A percentile compares a stretch with the other conserved stretches of the same genome.
phyloP scores from a whole-genome alignment of 2,888 invertebrate species.

The Athripsodes cinereus region DNA sequence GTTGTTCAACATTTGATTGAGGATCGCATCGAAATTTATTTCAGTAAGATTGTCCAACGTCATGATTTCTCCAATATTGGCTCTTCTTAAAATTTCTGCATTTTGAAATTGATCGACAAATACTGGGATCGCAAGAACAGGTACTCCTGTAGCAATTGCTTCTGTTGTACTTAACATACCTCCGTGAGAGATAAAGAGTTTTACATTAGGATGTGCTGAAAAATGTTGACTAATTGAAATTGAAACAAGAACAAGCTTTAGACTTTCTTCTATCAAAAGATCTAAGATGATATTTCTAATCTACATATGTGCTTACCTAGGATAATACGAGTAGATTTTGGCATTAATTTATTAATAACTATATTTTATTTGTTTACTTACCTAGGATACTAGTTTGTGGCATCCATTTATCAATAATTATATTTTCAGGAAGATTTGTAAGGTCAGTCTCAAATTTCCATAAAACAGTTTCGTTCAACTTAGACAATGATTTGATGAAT shows the following conservation, averaged over 20 bases:
- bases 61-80: not conserved
- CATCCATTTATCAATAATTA: constrained; percentile 41
- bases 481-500: constrained; percentile 38
- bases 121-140: not conserved
- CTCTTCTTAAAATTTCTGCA: not conserved
- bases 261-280: too few species aligned
- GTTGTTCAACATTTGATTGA: too few species aligned
- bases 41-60: too few species aligned
- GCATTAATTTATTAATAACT: too few species aligned
- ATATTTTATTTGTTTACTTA: too few species aligned
- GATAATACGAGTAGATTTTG: too few species aligned
- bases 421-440: constrained; percentile 37
- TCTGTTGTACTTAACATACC: not conserved
- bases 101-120: not conserved
- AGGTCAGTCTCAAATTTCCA: constrained; percentile 44
- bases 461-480: constrained; percentile 43
- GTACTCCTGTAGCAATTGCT: not conserved
- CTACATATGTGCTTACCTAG: too few species aligned
- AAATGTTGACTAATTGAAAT: too few species aligned
- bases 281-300: too few species aligned
- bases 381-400: constrained; percentile 41
- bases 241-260: too few species aligned
- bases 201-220: not conserved
- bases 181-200: not conserved
- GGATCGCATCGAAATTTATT: too few species aligned